Evolutionary conservation across 2,888 invertebrate species (phyloP).

Genomic region (Dione vanillae): DNA sequence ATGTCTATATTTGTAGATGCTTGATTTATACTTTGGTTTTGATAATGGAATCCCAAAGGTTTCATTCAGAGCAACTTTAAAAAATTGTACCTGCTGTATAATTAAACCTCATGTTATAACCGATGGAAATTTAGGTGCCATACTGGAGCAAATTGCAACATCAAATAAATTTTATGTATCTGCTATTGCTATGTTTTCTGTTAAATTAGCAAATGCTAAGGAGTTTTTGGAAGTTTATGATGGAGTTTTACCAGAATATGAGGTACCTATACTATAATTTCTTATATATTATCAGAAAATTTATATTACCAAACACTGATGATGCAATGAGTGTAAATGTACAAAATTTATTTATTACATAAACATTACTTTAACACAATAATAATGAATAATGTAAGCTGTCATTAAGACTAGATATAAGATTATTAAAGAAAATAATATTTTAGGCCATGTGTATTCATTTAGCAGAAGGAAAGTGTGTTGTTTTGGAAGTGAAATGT

Average conservation of each 20-base stretch:
- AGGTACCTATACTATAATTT: conserved; percentile 70
- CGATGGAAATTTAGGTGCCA: conserved; percentile 89
- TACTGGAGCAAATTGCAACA: conserved; percentile 89
- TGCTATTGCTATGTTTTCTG: conserved; percentile 91
- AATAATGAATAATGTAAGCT: conserved; percentile 46
- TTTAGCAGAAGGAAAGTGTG: conserved; percentile 92
- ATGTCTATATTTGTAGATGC: conserved; percentile 56
- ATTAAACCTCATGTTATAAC: conserved; percentile 95
- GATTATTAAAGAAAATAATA: conserved; percentile 3
- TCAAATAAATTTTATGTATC: conserved; percentile 88
- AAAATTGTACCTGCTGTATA: conserved; percentile 90
- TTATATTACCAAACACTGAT: neutral
- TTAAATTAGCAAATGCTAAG: conserved; percentile 91
- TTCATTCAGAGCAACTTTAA: conserved; percentile 82
- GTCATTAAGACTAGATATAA: no score
- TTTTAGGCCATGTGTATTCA: conserved; percentile 91
- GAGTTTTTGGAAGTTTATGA: conserved; percentile 97
- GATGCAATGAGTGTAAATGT: no score
- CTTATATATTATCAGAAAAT: neutral
- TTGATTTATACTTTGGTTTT: conserved; percentile 70
- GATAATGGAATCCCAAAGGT: conserved; percentile 63
- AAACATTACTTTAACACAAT: neutral
- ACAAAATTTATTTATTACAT: no score
- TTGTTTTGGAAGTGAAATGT: conserved; percentile 91
- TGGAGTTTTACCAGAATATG: conserved; percentile 91